These are phyloP conservation scores for Delphinapterus leucas DNA, from an alignment of 2,113 vertebrate species.

Conservation along the genomic window DNA sequence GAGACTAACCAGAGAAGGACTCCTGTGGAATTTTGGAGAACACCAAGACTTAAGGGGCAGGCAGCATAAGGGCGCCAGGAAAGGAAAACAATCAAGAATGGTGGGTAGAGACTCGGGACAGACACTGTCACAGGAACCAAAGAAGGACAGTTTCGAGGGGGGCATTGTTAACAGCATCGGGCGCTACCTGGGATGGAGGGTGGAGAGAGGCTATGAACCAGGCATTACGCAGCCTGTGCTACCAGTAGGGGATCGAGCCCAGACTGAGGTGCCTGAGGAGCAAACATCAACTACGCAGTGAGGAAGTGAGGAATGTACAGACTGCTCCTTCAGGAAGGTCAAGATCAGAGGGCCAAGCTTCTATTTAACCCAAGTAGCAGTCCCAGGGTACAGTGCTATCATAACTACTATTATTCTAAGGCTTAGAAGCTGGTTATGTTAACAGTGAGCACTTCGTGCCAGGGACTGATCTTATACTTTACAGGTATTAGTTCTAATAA, in stretches of 20 bases:
- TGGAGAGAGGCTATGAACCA: neutral
- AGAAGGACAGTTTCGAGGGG: neutral
- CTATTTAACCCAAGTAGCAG: neutral
- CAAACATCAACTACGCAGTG: neutral
- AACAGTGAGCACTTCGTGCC: neutral
- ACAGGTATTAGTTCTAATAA: neutral
- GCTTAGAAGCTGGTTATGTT: neutral
- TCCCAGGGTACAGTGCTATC: neutral
- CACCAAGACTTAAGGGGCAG: neutral
- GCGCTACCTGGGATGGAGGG: neutral
- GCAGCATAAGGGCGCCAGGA: neutral
- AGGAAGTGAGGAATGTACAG: neutral
- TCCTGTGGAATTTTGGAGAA: neutral
- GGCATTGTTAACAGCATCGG: neutral
- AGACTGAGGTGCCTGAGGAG: neutral
- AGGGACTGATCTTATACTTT: no score
- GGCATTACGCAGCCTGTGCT: neutral
- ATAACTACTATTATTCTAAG: neutral
- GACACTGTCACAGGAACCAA: neutral
- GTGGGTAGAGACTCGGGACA: neutral
- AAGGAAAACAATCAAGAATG: neutral
- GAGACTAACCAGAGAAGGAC: neutral
- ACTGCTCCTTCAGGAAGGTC: neutral
- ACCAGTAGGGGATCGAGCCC: neutral
- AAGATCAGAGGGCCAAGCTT: neutral